These are phyloP conservation scores for Phaethornis superciliosus DNA, from an alignment of 2,113 vertebrate species.

Conservation along the genomic window DNA sequence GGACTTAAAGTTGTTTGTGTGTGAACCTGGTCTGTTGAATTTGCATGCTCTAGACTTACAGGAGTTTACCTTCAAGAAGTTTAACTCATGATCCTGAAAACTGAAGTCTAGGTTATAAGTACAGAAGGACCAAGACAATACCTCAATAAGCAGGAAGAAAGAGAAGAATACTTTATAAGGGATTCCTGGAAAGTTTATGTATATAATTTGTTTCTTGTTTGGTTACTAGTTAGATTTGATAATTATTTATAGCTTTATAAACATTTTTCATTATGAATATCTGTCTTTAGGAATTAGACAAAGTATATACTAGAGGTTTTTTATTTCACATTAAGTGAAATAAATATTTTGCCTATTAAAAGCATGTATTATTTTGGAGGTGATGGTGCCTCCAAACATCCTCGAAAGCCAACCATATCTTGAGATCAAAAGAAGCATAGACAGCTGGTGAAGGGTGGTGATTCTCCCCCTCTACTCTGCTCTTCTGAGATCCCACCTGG, in stretches of 20 bases:
- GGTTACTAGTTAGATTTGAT: background rate
- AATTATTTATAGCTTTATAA: background rate
- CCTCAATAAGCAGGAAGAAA: background rate
- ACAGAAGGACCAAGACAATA: background rate
- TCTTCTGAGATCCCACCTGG: too few relatives aligned
- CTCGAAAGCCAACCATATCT: too few relatives aligned
- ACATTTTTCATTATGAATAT: background rate
- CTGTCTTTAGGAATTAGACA: background rate
- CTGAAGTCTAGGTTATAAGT: background rate
- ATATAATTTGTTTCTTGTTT: background rate
- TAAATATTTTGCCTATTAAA: background rate
- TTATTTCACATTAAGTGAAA: background rate
- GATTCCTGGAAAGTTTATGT: background rate
- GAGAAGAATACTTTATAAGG: background rate
- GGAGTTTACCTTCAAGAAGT: background rate
- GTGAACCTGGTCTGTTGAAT: background rate
- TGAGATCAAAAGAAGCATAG: too few relatives aligned
- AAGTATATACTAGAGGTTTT: background rate
- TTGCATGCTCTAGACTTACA: background rate
- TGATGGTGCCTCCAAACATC: too few relatives aligned
- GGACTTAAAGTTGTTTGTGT: background rate
- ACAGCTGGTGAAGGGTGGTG: too few relatives aligned
- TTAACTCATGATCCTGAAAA: background rate
- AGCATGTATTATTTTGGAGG: background rate
- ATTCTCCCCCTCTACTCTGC: too few relatives aligned